Base-by-base conservation (phyloP, 2,888 invertebrate genomes). In the Pachycephus smyrnensis region DNA sequence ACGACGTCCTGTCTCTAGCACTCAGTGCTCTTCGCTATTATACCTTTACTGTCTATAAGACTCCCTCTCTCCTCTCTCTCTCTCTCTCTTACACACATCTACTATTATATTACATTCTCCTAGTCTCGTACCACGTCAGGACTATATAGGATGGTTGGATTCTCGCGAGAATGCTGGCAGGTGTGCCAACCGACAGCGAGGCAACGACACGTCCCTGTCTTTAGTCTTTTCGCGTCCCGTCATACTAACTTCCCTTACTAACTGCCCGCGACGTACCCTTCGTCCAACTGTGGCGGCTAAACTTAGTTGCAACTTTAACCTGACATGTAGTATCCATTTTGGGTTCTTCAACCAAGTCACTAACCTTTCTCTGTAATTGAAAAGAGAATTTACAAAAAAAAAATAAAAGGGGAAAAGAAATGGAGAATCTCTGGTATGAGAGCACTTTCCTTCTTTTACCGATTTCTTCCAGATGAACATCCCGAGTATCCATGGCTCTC, bases 151-250 rank as follows among this genome's bases (percentile, higher is more conserved):
- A 55, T 55, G 55, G 55, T 55, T 55, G 9, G 55, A 55, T 55
- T 55, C 55, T 55, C 55, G 82, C 83, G 84, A 77, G 87, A 86
- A 88, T 85, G 83, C 83, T 85, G 86, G 88, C 90, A 90, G 90
- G 89, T 90, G 90, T 88, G 89, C 86, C 88, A 89, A 88, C 85
- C 80, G 78, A 80, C 76, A 82, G 77, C 81, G 82, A 84, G 84
- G 84, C 84, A 84, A 83, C 83, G 83, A 82, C 83, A 81, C 84
- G 80, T 83, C 80, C 80, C 80, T 86, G 86, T 84, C 86, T 82
- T 79, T 76, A 75, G 81, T 83, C 85, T 83, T 85, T 80, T 86
- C 82, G 79, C 82, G 80, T 80, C 83, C 82, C 81, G 71, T 82
- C 81, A 82, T 82, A 80, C 79, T 83, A 84, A 87, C 81, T 80